Conservation (phyloP, 2,888 invertebrate genomes). For the Entomobrya proxima region DNA sequence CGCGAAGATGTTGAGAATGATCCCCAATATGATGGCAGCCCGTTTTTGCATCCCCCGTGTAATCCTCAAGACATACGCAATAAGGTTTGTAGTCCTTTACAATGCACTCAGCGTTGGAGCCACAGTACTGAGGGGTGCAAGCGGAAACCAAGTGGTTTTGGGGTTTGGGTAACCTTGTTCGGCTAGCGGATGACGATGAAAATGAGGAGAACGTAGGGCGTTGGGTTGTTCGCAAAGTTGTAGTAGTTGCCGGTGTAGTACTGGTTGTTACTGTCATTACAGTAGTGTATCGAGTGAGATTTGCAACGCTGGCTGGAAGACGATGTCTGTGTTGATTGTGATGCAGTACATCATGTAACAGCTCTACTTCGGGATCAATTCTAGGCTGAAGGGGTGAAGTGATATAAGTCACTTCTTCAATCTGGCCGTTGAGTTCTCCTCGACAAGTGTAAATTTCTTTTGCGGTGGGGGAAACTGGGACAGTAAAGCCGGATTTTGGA, state of each 20-base stretch:
- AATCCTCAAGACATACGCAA: constrained; percentile 71
- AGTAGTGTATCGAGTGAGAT: background rate
- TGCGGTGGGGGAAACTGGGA: constrained; percentile 54
- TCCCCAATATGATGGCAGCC: constrained; percentile 52
- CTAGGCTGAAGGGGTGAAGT: constrained; percentile 42
- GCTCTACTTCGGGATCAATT: constrained; percentile 46
- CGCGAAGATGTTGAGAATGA: constrained; percentile 51
- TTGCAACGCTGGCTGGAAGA: background rate
- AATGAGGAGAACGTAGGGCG: too few species aligned
- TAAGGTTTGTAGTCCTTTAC: constrained; percentile 71
- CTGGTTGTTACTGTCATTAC: background rate
- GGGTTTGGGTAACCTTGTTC: background rate
- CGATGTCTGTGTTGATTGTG: constrained; percentile 13
- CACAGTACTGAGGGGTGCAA: constrained; percentile 66
- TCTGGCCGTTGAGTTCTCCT: constrained; percentile 64
- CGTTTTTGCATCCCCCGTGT: constrained; percentile 70
- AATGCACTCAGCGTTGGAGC: constrained; percentile 69
- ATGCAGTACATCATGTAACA: constrained; percentile 3
- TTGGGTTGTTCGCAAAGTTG: background rate
- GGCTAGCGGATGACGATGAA: too few species aligned
- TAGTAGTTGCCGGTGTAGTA: background rate
- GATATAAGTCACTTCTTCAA: constrained; percentile 67
- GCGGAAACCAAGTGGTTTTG: constrained; percentile 15
- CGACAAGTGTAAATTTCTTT: constrained; percentile 66
- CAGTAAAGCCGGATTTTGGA: constrained; percentile 70